Evolutionary conservation across 2,888 invertebrate genomes (phyloP).

Genomic region (Synanthedon tipuliformis): DNA sequence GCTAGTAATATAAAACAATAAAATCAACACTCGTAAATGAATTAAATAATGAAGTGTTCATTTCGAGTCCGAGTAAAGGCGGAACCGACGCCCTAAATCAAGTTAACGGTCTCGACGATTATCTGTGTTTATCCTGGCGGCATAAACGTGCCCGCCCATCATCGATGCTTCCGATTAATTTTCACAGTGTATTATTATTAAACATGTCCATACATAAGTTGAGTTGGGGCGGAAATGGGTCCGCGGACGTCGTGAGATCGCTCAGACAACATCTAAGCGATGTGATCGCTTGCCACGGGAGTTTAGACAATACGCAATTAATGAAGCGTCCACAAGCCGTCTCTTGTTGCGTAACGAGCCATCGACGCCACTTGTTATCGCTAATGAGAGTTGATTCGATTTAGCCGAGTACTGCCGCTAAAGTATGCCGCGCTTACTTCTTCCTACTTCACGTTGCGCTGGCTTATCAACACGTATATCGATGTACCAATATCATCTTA

Average conservation of each 20-base stretch:
- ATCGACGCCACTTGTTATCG: slow-evolving; percentile 40
- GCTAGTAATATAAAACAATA: too few species aligned
- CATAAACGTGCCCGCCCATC: slow-evolving; percentile 36
- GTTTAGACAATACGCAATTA: slow-evolving; percentile 56
- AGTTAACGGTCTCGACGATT: slow-evolving; percentile 38
- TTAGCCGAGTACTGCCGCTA: slow-evolving; percentile 18
- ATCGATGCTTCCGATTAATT: slow-evolving; percentile 53
- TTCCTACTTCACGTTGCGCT: slow-evolving; percentile 5
- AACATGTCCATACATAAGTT: slow-evolving; percentile 24
- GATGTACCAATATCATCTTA: not conserved
- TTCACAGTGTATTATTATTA: slow-evolving; percentile 26
- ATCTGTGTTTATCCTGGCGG: slow-evolving; percentile 51
- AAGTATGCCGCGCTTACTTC: slow-evolving; percentile 21
- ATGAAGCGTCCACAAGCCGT: slow-evolving; percentile 34
- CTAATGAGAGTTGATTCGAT: slow-evolving; percentile 41
- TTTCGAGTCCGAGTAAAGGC: slow-evolving; percentile 14
- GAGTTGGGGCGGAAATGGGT: slow-evolving; percentile 21
- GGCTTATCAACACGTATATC: not conserved
- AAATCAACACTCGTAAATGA: slow-evolving; percentile 1
- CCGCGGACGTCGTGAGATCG: slow-evolving; percentile 21
- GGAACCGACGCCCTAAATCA: slow-evolving; percentile 40
- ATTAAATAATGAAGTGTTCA: not conserved
- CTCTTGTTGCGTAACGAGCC: slow-evolving; percentile 44
- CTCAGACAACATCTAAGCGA: slow-evolving; percentile 28
- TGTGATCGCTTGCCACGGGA: slow-evolving; percentile 29